Base-by-base conservation (phyloP, 2,797 vertebrate genomes). In the Sylvilagus floridanus region DNA sequence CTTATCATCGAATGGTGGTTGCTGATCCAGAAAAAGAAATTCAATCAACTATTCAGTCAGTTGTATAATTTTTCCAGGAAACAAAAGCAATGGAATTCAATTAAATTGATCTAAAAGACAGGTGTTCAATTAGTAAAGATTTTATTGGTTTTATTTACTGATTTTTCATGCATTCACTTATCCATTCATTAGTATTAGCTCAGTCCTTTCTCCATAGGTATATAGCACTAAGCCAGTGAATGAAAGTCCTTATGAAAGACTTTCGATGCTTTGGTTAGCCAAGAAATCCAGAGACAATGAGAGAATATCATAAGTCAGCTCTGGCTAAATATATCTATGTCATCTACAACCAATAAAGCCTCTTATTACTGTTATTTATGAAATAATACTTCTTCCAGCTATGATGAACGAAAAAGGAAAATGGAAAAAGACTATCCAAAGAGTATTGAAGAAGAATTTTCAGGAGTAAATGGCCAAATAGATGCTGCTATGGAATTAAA, bases 401-500 rank as follows among this genome's bases (percentile, higher is more conserved):
- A 83, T 26, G 75, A 97, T 96, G 66, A 98, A 94, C 82, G 90
- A 30, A 96, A 96, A 95, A 97, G 69, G 71, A 97, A 88, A 87
- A 97, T 96, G 96, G 94, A 97, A 22, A 97, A 98, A 47, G 95
- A 96, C 35, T 94, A 97, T 66, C 94, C 94, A 71, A 98, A 97
- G 78, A 93, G 4, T 24, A 97, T 91, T 54, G 85, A 94, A 95
- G 95, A 98, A 72, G 95, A 97, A 54, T 98, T 98, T 66, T 96
- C 97, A 47, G 96, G 96, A 96, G 96, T 97, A 42, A 96, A 22
- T 6, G 96, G 93, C 19, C 96, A 96, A 84, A 91, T 92, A 84
- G 96, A 98, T 77, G 96, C 78, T 71, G 96, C 96, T 57, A 30
- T 97, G 62, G 97, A 98, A 93, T 63, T 97, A 37, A 98, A 98